Percentiles rank a stretch among this genome's conserved stretches.
These are phyloP conservation scores for Sapayoa aenigma DNA, from an alignment of 2,113 vertebrate species.

Conservation along the genomic window DNA sequence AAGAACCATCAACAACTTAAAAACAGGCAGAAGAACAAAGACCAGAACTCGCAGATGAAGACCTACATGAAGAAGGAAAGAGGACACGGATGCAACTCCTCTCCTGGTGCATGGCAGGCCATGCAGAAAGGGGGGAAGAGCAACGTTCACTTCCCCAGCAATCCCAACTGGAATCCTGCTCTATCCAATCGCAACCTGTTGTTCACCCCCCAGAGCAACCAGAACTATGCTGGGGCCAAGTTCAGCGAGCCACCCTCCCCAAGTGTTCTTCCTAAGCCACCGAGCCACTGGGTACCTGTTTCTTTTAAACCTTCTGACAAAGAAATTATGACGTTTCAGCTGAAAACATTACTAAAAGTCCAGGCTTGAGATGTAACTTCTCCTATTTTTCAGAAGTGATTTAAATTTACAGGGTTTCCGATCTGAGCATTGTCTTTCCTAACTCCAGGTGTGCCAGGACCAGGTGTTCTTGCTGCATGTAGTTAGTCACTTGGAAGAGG, in stretches of 20 bases:
- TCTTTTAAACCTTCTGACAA: slow-evolving; percentile 88
- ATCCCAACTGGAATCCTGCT: slow-evolving; percentile 84
- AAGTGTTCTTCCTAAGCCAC: slow-evolving; percentile 94
- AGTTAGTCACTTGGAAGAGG: background rate
- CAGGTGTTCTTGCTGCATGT: background rate
- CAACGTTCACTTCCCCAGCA: slow-evolving; percentile 76
- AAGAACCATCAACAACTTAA: slow-evolving; percentile 85
- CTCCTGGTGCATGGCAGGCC: slow-evolving; percentile 87
- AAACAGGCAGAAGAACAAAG: slow-evolving; percentile 84
- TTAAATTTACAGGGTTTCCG: slow-evolving; percentile 10
- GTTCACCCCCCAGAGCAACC: slow-evolving; percentile 82
- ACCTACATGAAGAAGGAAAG: slow-evolving; percentile 80
- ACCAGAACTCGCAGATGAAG: slow-evolving; percentile 81
- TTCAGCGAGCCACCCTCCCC: slow-evolving; percentile 97
- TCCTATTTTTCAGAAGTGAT: background rate
- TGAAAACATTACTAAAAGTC: slow-evolving; percentile 96
- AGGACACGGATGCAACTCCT: slow-evolving; percentile 76
- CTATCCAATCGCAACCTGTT: slow-evolving; percentile 80
- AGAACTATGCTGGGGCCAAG: slow-evolving; percentile 95
- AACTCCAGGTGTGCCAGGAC: background rate
- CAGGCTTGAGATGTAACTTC: slow-evolving; percentile 81
- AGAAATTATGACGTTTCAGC: slow-evolving; percentile 95
- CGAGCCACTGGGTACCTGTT: slow-evolving; percentile 94
- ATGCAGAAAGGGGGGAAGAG: slow-evolving; percentile 82
- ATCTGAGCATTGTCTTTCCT: background rate